These are phyloP conservation scores for Drosophila dunni DNA, from an alignment of 1,140 invertebrate genomes.

Conservation along the genomic window DNA sequence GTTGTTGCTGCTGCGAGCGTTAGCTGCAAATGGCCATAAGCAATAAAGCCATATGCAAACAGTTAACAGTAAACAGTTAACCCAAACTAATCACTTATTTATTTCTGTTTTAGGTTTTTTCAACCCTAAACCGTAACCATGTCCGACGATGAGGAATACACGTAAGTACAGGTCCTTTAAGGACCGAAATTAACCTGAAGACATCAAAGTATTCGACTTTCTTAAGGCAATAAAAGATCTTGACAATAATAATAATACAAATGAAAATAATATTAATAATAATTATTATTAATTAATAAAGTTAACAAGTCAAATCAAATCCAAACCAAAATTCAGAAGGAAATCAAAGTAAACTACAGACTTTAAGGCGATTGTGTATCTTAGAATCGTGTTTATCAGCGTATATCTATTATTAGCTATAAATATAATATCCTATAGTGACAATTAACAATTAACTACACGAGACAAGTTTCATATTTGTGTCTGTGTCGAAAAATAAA, in stretches of 20 bases:
- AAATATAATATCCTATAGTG: too few species aligned
- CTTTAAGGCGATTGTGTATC: not conserved
- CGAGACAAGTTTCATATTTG: not conserved
- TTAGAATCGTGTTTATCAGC: not conserved
- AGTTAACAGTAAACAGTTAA: constrained; percentile 16
- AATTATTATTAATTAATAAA: not conserved
- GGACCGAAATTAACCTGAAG: constrained; percentile 4
- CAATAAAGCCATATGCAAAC: constrained; percentile 4
- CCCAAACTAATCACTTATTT: constrained; percentile 35
- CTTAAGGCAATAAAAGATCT: not conserved
- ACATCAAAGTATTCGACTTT: not conserved
- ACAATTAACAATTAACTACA: not conserved
- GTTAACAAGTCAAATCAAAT: too few species aligned
- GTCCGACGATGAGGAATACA: constrained; percentile 91
- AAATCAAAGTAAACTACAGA: not conserved
- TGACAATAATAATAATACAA: not conserved
- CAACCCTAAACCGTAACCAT: constrained; percentile 87
- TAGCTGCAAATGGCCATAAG: constrained; percentile 20
- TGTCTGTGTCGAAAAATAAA: constrained; percentile 1
- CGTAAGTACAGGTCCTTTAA: constrained; percentile 85
- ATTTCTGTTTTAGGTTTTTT: constrained; percentile 85
- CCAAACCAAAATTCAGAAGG: not conserved
- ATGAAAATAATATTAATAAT: not conserved
- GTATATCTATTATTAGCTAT: too few species aligned
- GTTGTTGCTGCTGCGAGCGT: constrained; percentile 18